A percentile compares a stretch with the other conserved stretches of the same genome.
phyloP scores from a whole-genome alignment of 2,113 vertebrate genomes.

The Oryzias curvinotus region DNA sequence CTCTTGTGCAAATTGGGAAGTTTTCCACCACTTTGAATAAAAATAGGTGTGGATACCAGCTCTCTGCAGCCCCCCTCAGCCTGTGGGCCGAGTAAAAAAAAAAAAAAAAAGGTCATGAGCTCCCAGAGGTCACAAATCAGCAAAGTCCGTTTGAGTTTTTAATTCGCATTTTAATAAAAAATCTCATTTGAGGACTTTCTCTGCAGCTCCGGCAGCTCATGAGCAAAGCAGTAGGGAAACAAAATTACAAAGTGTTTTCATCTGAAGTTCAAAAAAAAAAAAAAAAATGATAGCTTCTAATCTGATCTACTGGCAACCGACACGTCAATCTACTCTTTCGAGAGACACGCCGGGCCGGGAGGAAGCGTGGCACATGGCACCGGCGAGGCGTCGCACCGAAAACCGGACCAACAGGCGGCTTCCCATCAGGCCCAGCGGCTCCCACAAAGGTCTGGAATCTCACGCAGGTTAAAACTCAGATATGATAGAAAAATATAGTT shows the following conservation, averaged over 20 bases:
- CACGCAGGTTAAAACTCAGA: slow-evolving; percentile 74
- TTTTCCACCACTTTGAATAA: background rate
- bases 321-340: slow-evolving; percentile 48
- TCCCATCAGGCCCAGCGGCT: slow-evolving; percentile 28
- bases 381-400: background rate
- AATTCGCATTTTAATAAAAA: no score
- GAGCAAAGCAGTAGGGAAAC: slow-evolving; percentile 72
- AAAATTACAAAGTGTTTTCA: slow-evolving; percentile 81
- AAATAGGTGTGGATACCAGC: background rate
- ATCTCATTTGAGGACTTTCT: background rate
- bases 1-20: slow-evolving; percentile 1
- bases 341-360: slow-evolving; percentile 23
- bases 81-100: slow-evolving; percentile 5
- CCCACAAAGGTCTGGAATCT: slow-evolving; percentile 56
- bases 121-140: slow-evolving; percentile 26
- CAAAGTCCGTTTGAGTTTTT: no score
- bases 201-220: slow-evolving; percentile 41
- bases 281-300: slow-evolving; percentile 61
- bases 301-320: slow-evolving; percentile 67
- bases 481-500: slow-evolving; percentile 84
- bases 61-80: slow-evolving; percentile 13
- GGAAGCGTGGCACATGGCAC: slow-evolving; percentile 34
- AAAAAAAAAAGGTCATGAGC: slow-evolving; percentile 39
- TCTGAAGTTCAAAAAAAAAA: slow-evolving; percentile 74
- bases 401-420: slow-evolving; percentile 4